Base-by-base conservation (phyloP, 1,140 invertebrate genomes). In the Nomia melanderi region DNA sequence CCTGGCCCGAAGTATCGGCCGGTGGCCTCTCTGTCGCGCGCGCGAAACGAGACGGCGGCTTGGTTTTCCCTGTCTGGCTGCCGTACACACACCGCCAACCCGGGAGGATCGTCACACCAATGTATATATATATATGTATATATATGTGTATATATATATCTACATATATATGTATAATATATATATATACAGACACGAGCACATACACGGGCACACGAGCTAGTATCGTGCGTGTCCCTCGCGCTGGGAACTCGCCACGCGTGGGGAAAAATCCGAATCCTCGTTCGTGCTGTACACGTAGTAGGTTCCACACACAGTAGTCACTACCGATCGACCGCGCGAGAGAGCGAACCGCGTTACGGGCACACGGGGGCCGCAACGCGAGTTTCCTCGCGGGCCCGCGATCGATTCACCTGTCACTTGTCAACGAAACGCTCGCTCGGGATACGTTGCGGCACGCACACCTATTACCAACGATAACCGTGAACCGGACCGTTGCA, bases 351-450 rank as follows among this genome's bases (percentile, higher is more conserved):
- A 54, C 53, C 78, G 71, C 69, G 77, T 71, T 73, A 76, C 66
- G 60, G 50, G 64, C 44, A 78, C 77, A 62, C 59, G 59, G 59
- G 53, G 64, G 77, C 77, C 64, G 47, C 80, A 77, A 79, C 57
- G 80, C 75, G 69, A 78, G 73, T 77, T 77, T 77, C 75, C 66
- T 66, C 76, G 78, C 79, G 72, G 73, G 76, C 50, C 47, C 41
- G 78, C 76, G 85, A 88, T 88, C 86, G 88, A 89, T 88, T 90
- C 88, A 89, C 88, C 86, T 90, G 88, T 90, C 88, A 90, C 88
- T 89, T 88, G 88, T 89, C 86, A 86, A 82, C 81, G 77, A 85
- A 81, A 85, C 81, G 75, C 79, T 63, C 76, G 81, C 31, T 33
- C 33, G 59, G 73, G 66, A 83, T 78, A 56, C 78, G 78, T 76